Evolutionary conservation across 2,888 invertebrate genomes (phyloP), one percentile per base, ranked within the genome.

Genomic region (Nymphalis c-album): DNA sequence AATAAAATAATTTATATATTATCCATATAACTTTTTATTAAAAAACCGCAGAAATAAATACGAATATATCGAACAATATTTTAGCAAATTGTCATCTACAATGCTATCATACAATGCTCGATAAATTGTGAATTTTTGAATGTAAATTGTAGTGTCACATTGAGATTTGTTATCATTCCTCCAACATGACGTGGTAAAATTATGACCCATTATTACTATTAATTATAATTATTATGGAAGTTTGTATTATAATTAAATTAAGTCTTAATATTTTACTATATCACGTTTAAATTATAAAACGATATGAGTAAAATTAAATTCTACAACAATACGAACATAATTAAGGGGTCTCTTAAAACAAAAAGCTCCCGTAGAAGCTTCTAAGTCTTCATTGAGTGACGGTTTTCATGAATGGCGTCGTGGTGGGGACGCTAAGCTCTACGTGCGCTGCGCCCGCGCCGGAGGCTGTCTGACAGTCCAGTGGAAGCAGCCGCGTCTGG

Each of bases 351-450:
- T 57, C 10, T 40, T 57, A 57, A 18, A 40, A 63, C 48, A 60
- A 60, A 71, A 67, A 72, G 71, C 71, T 71, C 50, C 66, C 59
- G 66, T 64, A 18, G 47, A 62, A 70, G 68, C 63, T 67, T 79
- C 31, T 31, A 55, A 78, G 61, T 73, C 76, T 40, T 40, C 85
- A 88, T 87, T 88, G 82, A 88, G 77, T 73, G 75, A 73, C 59
- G 71, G 77, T 83, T 87, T 89, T 90, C 86, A 90, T 90, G 88
- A 90, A 90, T 90, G 87, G 78, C 73, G 69, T 18, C 10, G 71
- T 73, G 88, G 91, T 81, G 89, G 89, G 89, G 89, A 76, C 35
- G 31, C 31, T 74, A 64, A 64, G 64, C 53, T 31, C 65, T 69
- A 64, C 71, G 64, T 51, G 50, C 70, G 58, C 82, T 82, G 83